A percentile compares a stretch with the other conserved stretches of the same genome.
phyloP scores from a whole-genome alignment of 2,797 vertebrate species.

The Pipistrellus pygmaeus region DNA sequence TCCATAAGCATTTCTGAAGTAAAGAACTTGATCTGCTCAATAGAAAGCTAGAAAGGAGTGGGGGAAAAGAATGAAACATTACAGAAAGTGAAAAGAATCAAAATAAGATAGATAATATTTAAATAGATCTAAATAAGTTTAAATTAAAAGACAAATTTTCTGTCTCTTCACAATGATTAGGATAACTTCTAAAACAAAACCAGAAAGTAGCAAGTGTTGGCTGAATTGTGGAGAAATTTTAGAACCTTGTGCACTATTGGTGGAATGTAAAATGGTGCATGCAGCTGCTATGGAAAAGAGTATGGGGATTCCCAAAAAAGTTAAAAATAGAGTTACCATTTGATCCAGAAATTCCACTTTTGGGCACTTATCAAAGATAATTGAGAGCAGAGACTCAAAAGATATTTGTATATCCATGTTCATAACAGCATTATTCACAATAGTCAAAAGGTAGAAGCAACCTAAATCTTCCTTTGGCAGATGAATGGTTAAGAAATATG shows the following conservation, averaged over 20 bases:
- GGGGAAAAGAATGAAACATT: background rate
- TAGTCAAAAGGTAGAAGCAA: background rate
- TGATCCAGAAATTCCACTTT: background rate
- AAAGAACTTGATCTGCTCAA: background rate
- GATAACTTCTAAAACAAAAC: background rate
- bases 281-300: background rate
- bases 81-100: background rate
- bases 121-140: background rate
- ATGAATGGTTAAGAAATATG: background rate
- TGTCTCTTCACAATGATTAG: background rate
- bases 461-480: background rate
- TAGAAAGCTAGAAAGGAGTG: background rate
- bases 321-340: background rate
- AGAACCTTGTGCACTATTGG: background rate
- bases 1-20: background rate
- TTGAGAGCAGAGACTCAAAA: background rate
- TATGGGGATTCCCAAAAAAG: background rate
- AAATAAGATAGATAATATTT: background rate
- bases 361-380: background rate
- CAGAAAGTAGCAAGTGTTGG: background rate
- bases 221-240: background rate
- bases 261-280: background rate
- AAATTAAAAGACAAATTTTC: background rate
- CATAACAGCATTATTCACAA: background rate
- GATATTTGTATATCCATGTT: background rate